Evolutionary conservation across 2,113 vertebrate species (phyloP).

Genomic region (Piprites chloris): DNA sequence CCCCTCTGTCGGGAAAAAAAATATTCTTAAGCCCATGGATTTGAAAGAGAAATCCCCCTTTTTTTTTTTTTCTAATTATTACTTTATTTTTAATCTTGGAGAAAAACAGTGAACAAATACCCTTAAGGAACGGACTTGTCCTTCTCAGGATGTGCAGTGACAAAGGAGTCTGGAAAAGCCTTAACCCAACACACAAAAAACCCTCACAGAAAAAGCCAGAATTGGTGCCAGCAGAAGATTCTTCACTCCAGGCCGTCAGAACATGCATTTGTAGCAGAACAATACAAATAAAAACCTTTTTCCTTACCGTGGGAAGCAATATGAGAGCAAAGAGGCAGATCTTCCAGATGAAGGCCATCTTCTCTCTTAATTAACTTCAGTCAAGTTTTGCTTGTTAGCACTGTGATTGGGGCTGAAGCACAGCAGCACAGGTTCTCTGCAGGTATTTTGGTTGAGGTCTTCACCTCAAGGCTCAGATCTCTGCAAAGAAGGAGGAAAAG

Average conservation of each 20-base stretch:
- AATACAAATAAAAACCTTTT: neutral
- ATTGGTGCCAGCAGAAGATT: neutral
- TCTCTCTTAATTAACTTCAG: neutral
- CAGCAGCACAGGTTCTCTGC: neutral
- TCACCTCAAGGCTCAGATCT: conserved; percentile 15
- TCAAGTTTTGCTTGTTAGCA: neutral
- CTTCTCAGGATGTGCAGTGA: neutral
- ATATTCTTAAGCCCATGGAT: neutral
- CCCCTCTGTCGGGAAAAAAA: neutral
- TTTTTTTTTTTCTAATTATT: no score
- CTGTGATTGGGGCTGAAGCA: neutral
- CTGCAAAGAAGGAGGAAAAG: neutral
- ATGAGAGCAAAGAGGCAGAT: neutral
- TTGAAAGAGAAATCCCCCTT: neutral
- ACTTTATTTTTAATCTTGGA: neutral
- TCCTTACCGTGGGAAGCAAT: conserved; percentile 52
- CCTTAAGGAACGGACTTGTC: neutral
- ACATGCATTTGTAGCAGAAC: neutral
- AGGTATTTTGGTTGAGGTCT: neutral
- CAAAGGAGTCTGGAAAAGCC: neutral
- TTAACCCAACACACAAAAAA: neutral
- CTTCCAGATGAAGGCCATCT: conserved; percentile 28
- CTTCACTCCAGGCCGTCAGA: neutral
- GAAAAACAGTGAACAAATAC: neutral
- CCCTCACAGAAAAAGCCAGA: neutral